phyloP scores from a whole-genome alignment of 2,888 invertebrate species.

The Allophyes oxyacanthae region DNA sequence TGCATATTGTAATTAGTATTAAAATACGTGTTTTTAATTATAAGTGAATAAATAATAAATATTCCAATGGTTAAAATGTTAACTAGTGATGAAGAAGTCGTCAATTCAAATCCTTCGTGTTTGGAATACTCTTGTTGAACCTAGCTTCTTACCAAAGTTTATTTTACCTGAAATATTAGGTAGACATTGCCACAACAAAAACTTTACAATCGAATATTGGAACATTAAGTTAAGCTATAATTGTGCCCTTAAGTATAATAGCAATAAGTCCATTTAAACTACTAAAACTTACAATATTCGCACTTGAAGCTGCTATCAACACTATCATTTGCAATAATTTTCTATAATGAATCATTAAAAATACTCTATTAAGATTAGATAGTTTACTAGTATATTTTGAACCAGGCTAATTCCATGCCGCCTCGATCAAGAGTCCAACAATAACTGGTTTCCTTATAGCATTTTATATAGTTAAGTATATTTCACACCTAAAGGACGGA shows the following conservation, averaged over 20 bases:
- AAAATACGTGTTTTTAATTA: conserved; percentile 4
- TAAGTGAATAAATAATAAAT: not conserved
- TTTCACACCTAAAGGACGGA: conserved; percentile 55
- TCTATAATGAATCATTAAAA: conserved; percentile 57
- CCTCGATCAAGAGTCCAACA: conserved; percentile 35
- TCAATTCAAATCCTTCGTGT: not conserved
- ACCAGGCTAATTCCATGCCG: conserved; percentile 30
- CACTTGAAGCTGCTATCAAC: conserved; percentile 42
- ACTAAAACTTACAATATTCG: conserved; percentile 39
- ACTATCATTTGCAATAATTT: conserved; percentile 52
- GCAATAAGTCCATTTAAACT: conserved; percentile 33
- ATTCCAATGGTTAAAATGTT: not conserved
- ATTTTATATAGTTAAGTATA: conserved; percentile 48
- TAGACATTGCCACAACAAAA: too few relatives aligned
- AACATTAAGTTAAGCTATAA: conserved; percentile 25
- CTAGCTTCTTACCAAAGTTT: too few relatives aligned
- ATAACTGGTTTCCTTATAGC: conserved; percentile 41
- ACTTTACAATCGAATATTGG: conserved; percentile 1
- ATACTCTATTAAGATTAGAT: conserved; percentile 48
- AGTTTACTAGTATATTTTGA: conserved; percentile 45
- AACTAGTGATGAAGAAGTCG: not conserved
- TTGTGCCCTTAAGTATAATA: conserved; percentile 38
- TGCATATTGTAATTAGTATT: conserved; percentile 17
- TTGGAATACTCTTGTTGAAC: too few relatives aligned
- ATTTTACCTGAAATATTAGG: too few relatives aligned